Evolutionary conservation across 2,888 invertebrate species (phyloP), one percentile per base, ranked within the genome.

Genomic region (Oscheius myriophilus): DNA sequence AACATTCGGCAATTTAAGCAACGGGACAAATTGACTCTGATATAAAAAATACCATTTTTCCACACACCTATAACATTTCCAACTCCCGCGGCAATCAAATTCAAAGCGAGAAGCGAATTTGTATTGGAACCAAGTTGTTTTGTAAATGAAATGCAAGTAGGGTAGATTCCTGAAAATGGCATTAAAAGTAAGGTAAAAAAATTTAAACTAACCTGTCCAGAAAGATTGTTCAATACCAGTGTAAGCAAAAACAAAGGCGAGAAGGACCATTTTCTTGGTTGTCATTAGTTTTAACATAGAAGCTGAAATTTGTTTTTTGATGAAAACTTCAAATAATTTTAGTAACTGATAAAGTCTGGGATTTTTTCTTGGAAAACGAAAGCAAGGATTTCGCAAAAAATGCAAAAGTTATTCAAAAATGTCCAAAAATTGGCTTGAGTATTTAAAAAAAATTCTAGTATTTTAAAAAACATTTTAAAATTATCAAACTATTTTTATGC

Each of bases 21-120:
- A n/a, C n/a, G n/a, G n/a, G n/a, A n/a, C n/a, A n/a, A n/a, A n/a
- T n/a, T n/a, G n/a, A n/a, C n/a, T 25, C 33, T n/a, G 1, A 14
- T 26, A 39, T 45, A 33, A 33, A 33, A 33, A 33, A 33, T 33
- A 57, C 3, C 41, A 57, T 4, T 41, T 12, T 39, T 39, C n/a
- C 26, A 42, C 59, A 1, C 26, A 59, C 59, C 42, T 25, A 93
- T 87, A 1, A 96, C 94, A 90, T 97, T 96, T 66, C 97, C 97
- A 73, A 93, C 87, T 46, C 97, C 97, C 79, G 96, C 93, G 85
- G 93, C 92, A 72, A 97, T 95, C 0, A 96, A 96, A 1, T 94
- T 94, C 7, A 97, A 89, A 0, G 96, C 96, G 26, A 96, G 92
- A 23, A 95, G 64, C 25, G 72, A 67, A 39, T 82, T 78, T 1